Evolutionary conservation across 2,888 invertebrate species (phyloP).

Genomic region (Athalia rosae): DNA sequence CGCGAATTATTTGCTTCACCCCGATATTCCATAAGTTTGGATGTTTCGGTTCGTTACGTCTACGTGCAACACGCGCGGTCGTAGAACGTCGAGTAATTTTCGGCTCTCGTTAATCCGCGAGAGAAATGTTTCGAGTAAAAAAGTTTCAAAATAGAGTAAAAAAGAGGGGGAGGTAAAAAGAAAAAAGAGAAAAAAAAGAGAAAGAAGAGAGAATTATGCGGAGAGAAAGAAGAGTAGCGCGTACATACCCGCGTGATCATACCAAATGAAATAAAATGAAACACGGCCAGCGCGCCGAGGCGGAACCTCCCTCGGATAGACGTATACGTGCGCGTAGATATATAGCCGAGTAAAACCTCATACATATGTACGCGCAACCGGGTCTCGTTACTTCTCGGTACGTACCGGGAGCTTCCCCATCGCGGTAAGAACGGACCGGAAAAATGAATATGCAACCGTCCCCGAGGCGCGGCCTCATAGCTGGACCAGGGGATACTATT

Average conservation of each 20-base stretch:
- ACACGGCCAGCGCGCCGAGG: slow-evolving; percentile 46
- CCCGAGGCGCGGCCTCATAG: not conserved
- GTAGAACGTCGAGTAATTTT: slow-evolving; percentile 30
- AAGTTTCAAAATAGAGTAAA: no score
- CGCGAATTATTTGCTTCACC: slow-evolving; percentile 12
- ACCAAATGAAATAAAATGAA: slow-evolving; percentile 48
- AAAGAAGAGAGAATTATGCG: no score
- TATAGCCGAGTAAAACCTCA: slow-evolving; percentile 60
- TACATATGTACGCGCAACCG: slow-evolving; percentile 65
- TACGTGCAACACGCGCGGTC: slow-evolving; percentile 24
- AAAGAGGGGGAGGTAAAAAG: no score
- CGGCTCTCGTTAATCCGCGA: slow-evolving; percentile 37
- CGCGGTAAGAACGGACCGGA: slow-evolving; percentile 59
- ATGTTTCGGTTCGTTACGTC: slow-evolving; percentile 36
- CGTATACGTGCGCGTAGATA: no score
- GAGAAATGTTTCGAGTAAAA: slow-evolving; percentile 34
- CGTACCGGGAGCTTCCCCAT: not conserved
- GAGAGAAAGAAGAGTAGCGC: no score
- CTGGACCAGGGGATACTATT: no score
- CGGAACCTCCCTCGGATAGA: slow-evolving; percentile 58
- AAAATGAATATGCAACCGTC: slow-evolving; percentile 68
- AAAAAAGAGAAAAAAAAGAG: slow-evolving; percentile 9
- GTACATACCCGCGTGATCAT: slow-evolving; percentile 17
- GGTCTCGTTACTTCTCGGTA: not conserved
- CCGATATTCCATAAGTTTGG: slow-evolving; percentile 40